These are phyloP conservation scores for Allophyes oxyacanthae DNA, from an alignment of 2,888 invertebrate genomes.

Conservation along the genomic window DNA sequence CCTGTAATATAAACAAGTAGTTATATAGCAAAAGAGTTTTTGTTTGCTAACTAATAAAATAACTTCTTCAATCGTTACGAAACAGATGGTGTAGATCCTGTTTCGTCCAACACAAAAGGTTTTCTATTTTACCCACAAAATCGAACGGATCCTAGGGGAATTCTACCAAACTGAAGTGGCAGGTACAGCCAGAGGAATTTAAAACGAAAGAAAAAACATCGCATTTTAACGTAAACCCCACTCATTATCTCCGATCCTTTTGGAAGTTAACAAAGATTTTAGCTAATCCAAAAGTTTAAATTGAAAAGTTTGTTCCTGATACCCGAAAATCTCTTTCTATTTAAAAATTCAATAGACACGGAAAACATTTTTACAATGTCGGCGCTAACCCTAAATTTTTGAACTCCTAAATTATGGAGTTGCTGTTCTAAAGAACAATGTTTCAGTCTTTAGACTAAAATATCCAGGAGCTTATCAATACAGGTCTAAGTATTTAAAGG, in stretches of 20 bases:
- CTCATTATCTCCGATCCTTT: constrained; percentile 51
- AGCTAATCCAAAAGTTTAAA: constrained; percentile 62
- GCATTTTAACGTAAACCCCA: constrained; percentile 2
- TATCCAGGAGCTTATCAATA: too few species aligned
- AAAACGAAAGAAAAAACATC: constrained; percentile 25
- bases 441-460: background rate
- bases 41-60: constrained; percentile 20
- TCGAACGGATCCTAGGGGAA: constrained; percentile 32
- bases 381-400: constrained; percentile 3
- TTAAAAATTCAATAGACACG: constrained; percentile 52
- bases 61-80: constrained; percentile 19
- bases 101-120: constrained; percentile 28
- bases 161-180: constrained; percentile 16
- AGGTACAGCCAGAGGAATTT: constrained; percentile 32
- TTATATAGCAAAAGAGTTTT: background rate
- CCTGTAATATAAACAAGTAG: too few species aligned
- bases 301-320: constrained; percentile 56
- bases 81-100: constrained; percentile 22
- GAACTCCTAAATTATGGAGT: background rate
- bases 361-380: constrained; percentile 30
- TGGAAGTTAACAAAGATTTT: constrained; percentile 61
- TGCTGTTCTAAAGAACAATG: background rate
- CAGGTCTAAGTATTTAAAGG: too few species aligned
- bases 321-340: constrained; percentile 47
- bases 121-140: constrained; percentile 24